These are phyloP conservation scores for Cygnus olor DNA, from an alignment of 2,797 vertebrate species.

Conservation along the genomic window DNA sequence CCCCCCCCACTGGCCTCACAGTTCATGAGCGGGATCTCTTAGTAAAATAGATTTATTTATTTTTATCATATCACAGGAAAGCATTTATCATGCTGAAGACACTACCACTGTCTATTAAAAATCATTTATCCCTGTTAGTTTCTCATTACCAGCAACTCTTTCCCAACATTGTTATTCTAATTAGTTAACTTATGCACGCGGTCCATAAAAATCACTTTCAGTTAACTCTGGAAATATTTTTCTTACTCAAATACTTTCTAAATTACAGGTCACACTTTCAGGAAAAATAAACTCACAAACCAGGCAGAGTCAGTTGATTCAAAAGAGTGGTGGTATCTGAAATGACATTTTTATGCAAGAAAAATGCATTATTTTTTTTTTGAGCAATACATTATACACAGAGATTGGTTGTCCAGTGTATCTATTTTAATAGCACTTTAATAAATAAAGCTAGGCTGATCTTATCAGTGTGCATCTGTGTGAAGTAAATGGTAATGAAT, in stretches of 20 bases:
- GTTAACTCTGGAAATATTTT: background rate
- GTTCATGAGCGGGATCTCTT: slow-evolving; percentile 5
- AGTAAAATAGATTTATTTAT: slow-evolving; percentile 40
- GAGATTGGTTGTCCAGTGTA: background rate
- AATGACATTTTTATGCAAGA: background rate
- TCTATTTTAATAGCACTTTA: slow-evolving; percentile 11
- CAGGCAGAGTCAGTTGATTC: background rate
- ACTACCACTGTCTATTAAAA: slow-evolving; percentile 17
- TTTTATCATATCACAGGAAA: slow-evolving; percentile 29
- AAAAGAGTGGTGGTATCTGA: background rate
- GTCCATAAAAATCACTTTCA: background rate
- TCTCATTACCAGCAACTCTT: background rate
- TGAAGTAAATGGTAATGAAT: slow-evolving; percentile 64
- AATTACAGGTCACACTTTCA: background rate
- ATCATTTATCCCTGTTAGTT: slow-evolving; percentile 18
- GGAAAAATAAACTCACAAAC: background rate
- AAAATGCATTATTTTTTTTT: background rate
- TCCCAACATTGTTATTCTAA: background rate
- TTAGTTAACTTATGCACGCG: background rate
- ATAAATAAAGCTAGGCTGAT: slow-evolving; percentile 9
- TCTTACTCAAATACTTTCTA: background rate
- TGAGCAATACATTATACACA: background rate
- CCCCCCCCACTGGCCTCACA: background rate
- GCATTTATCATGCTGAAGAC: slow-evolving; percentile 28
- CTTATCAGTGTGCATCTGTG: slow-evolving; percentile 12